phyloP scores from a whole-genome alignment of 2,888 invertebrate genomes.

The Brenthis daphne region DNA sequence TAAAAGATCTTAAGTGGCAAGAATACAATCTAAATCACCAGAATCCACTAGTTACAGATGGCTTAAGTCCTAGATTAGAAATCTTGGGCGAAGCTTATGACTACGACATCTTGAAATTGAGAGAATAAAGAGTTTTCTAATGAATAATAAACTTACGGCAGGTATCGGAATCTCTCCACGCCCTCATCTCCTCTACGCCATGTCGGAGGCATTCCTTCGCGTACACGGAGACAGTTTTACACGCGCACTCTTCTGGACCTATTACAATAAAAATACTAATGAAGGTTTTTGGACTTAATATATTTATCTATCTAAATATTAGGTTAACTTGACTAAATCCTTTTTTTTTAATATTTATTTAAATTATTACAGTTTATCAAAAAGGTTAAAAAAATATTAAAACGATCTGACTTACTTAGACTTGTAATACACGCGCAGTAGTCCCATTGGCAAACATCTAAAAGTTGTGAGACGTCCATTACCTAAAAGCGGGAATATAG shows the following conservation, averaged over 20 bases:
- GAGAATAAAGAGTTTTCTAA: no score
- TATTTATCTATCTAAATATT: no score
- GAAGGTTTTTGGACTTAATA: no score
- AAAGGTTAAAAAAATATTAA: neutral
- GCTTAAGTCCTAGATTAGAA: no score
- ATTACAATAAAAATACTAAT: constrained; percentile 25
- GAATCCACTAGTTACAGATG: no score
- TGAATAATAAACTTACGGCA: constrained; percentile 87
- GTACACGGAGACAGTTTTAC: constrained; percentile 88
- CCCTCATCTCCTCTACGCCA: constrained; percentile 83
- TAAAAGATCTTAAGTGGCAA: no score
- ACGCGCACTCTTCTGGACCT: constrained; percentile 86
- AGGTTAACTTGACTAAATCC: no score
- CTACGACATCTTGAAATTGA: no score
- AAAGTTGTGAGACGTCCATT: constrained; percentile 85
- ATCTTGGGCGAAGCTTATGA: no score
- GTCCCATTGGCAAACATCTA: constrained; percentile 90
- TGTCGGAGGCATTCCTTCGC: constrained; percentile 88
- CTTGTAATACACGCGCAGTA: constrained; percentile 86
- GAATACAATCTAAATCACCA: no score
- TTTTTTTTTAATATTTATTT: no score
- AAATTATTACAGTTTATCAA: no score
- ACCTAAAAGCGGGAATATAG: constrained; percentile 57
- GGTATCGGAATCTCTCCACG: constrained; percentile 90
- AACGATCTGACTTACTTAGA: constrained; percentile 56